phyloP scores from a whole-genome alignment of 2,888 invertebrate genomes.

The Pandemis corylana region DNA sequence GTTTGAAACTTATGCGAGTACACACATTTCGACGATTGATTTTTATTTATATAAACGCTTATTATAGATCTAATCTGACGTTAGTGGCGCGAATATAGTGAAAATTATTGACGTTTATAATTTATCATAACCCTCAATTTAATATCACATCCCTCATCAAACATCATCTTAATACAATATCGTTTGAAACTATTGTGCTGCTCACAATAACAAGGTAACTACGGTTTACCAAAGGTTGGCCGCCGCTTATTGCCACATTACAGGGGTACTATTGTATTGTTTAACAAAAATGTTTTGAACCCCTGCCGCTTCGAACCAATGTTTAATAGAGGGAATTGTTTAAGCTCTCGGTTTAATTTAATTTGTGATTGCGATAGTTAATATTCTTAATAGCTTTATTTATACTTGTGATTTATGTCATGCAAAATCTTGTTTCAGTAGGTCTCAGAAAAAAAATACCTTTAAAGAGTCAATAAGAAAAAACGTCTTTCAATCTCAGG shows the following conservation, averaged over 20 bases:
- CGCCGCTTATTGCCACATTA: constrained; percentile 16
- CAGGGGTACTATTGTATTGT: constrained; percentile 23
- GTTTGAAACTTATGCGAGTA: too few species aligned
- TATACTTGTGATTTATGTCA: too few species aligned
- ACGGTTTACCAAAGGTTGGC: constrained; percentile 23
- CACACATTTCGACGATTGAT: too few species aligned
- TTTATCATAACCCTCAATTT: neutral
- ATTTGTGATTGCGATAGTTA: constrained; percentile 9
- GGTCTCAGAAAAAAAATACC: too few species aligned
- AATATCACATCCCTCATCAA: constrained; percentile 3
- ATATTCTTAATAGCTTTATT: neutral
- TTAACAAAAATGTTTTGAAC: constrained; percentile 28
- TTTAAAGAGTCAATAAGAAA: too few species aligned
- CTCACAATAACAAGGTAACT: constrained; percentile 15
- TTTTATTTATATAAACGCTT: too few species aligned
- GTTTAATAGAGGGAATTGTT: constrained; percentile 27
- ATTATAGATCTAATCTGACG: too few species aligned
- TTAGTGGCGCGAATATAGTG: too few species aligned
- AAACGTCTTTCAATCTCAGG: too few species aligned
- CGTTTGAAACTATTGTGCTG: constrained; percentile 16
- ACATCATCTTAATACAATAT: constrained; percentile 12
- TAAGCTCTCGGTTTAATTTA: constrained; percentile 22
- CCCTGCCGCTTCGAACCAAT: neutral
- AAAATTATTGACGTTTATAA: too few species aligned
- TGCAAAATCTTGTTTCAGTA: too few species aligned